phyloP scores from a whole-genome alignment of 2,113 vertebrate genomes.

The Corapipo altera region DNA sequence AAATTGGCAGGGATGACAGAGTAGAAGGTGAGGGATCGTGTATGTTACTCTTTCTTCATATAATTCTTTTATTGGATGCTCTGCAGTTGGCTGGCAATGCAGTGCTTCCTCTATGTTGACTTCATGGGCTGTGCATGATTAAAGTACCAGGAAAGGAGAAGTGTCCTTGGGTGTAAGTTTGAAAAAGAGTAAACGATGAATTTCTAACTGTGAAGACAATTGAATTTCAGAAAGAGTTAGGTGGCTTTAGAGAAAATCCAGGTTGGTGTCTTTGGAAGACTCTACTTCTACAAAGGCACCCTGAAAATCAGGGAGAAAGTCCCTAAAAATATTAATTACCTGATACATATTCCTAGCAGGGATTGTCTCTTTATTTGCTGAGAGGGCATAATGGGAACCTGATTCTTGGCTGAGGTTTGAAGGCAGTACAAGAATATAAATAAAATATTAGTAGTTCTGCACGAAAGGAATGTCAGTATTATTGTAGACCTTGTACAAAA shows the following conservation, averaged over 20 bases:
- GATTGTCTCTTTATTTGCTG: slow-evolving; percentile 22
- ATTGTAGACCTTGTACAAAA: neutral
- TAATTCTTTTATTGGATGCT: neutral
- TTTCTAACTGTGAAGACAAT: neutral
- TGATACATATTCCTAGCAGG: neutral
- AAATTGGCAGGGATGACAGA: neutral
- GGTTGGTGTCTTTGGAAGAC: neutral
- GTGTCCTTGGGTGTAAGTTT: neutral
- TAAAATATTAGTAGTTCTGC: slow-evolving; percentile 15
- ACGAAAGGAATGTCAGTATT: neutral
- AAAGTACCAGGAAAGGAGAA: neutral
- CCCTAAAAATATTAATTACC: slow-evolving; percentile 22
- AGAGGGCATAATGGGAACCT: neutral
- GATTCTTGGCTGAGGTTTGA: slow-evolving; percentile 17
- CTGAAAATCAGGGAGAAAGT: neutral
- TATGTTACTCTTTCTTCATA: neutral
- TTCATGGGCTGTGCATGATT: neutral
- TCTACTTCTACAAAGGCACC: neutral
- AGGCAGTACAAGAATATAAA: neutral
- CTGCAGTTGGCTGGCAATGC: neutral
- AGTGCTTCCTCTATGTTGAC: neutral
- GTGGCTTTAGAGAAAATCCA: slow-evolving; percentile 31
- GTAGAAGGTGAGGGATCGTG: neutral
- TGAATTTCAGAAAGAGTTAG: neutral
- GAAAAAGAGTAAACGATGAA: neutral